Conservation (phyloP, 2,888 invertebrate species). For the Agrotis ipsilon region DNA sequence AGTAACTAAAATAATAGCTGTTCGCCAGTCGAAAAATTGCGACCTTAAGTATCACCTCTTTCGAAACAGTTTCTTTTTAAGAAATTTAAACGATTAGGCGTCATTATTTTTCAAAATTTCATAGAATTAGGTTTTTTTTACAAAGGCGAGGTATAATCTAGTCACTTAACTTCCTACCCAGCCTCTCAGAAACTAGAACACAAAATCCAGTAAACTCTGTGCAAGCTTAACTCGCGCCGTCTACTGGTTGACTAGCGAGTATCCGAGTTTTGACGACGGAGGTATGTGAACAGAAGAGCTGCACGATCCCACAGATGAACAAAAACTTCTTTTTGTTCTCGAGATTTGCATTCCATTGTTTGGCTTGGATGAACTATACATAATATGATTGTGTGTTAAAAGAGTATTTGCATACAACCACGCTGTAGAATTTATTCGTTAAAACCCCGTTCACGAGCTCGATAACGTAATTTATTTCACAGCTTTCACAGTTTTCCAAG, state of each 20-base stretch:
- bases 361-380: not conserved
- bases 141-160: not conserved
- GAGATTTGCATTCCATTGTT: no score
- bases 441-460: not conserved
- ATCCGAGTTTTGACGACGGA: not conserved
- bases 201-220: slow-evolving; percentile 35
- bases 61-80: not conserved
- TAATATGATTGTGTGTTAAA: no score
- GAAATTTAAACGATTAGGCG: not conserved
- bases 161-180: not conserved
- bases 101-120: not conserved
- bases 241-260: slow-evolving; percentile 31
- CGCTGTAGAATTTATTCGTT: no score
- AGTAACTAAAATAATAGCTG: not conserved
- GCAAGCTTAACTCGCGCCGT: slow-evolving; percentile 47
- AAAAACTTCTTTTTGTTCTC: not conserved
- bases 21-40: not conserved
- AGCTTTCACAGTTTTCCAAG: no score
- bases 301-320: not conserved
- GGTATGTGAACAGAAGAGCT: slow-evolving; percentile 12
- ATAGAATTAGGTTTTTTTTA: no score
- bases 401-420: not conserved
- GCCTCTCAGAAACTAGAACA: slow-evolving; percentile 31
- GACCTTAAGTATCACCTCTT: not conserved
- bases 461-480: not conserved